Evolutionary conservation across 1,140 invertebrate genomes (phyloP), one percentile per base, ranked within the genome.

Genomic region (Thaumetopoea pityocampa): DNA sequence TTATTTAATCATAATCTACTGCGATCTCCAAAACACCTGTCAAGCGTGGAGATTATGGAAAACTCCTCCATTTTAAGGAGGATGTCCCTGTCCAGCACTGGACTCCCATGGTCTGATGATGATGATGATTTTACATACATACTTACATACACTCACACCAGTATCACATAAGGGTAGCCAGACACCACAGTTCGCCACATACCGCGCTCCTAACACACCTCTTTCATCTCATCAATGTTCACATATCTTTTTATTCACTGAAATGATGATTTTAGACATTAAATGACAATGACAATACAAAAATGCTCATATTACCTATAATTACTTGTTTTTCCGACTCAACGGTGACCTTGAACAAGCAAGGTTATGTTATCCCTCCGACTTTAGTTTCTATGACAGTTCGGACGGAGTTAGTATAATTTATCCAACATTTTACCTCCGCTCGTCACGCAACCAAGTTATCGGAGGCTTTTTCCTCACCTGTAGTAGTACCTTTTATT

Each of bases 381-480:
- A 42, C 38, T 29, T 16, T 28, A 19, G n/a, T 30, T 43, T 30
- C 20, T 46, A 44, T 55, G 42, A 42, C 42, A 49, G 45, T 43
- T 43, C 15, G 9, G 38, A 43, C 23, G 22, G 22, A 16, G 33
- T 10, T 22, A 34, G 41, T 27, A 46, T 51, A 54, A 47, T 60
- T 52, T 47, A 48, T 48, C 44, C 38, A 33, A 36, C 40, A 19
- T 41, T 51, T 61, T 52, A 52, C 46, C 40, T 55, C 23, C 12
- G 5, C n/a, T 4, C 23, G 51, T 63, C 60, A 63, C 51, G 59
- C 59, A 34, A 59, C 32, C 47, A 42, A 9, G 12, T 17, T 37
- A 40, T 32, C 24, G 37, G 20, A 56, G 48, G 52, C 38, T 3
- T 50, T 59, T 64, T 64, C 52, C 56, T 56, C 29, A 18, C 11